phyloP scores from a whole-genome alignment of 1,140 invertebrate genomes.

The Adoxophyes honmai region DNA sequence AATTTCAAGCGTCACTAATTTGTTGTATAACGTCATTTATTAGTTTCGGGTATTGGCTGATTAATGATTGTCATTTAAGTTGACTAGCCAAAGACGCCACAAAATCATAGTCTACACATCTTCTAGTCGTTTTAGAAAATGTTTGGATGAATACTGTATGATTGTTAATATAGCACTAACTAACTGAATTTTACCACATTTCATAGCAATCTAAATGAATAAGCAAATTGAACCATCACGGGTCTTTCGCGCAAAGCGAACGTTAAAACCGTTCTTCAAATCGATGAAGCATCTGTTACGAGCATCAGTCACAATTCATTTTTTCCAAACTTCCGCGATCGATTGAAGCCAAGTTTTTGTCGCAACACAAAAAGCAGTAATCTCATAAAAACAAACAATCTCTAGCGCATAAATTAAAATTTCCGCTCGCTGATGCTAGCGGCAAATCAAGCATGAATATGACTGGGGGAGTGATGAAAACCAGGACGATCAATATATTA shows the following conservation, averaged over 20 bases:
- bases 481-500: slow-evolving; percentile 24
- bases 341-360: slow-evolving; percentile 57
- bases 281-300: not conserved
- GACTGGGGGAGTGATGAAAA: slow-evolving; percentile 37
- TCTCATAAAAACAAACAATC: slow-evolving; percentile 70
- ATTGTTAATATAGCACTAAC: too few relatives aligned
- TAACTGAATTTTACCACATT: too few relatives aligned
- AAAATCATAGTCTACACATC: too few relatives aligned
- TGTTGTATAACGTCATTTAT: slow-evolving; percentile 50
- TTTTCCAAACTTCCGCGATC: slow-evolving; percentile 55
- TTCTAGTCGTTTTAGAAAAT: too few relatives aligned
- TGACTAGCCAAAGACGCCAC: too few relatives aligned
- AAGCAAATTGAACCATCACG: too few relatives aligned
- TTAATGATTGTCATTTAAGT: slow-evolving; percentile 10
- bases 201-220: too few relatives aligned
- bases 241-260: too few relatives aligned
- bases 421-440: slow-evolving; percentile 63
- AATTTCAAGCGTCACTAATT: slow-evolving; percentile 57
- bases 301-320: slow-evolving; percentile 22
- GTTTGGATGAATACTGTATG: too few relatives aligned
- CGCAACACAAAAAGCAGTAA: slow-evolving; percentile 48
- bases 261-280: slow-evolving; percentile 23
- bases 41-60: slow-evolving; percentile 45
- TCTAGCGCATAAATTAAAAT: slow-evolving; percentile 74
- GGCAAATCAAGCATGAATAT: slow-evolving; percentile 69